Evolutionary conservation across 2,888 invertebrate species (phyloP), one percentile per base, ranked within the genome.

Genomic region (Myopa testacea): DNA sequence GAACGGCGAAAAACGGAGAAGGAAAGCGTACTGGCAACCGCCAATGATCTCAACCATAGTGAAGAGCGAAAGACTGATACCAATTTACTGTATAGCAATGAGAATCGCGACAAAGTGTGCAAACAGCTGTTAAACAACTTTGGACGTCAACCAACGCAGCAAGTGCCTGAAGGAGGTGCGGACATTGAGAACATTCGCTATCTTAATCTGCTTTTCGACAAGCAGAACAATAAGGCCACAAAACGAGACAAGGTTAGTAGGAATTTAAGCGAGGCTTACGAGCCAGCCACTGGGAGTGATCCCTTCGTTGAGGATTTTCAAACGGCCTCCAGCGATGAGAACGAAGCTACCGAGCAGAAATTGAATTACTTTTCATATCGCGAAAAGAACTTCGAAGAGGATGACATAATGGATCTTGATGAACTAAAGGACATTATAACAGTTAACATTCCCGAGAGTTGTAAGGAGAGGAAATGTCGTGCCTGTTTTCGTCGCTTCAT

Each of bases 371-470:
- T 88, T 75, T 87, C 87, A 52, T 89, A 89, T 78, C 87, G 81
- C 45, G 89, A 89, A 72, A 89, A 86, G 19, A 88, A 87, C 63
- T 89, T 89, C 69, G 86, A 88, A 72, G 89, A 89, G 67, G 89
- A 89, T 76, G 89, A 89, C 81, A 86, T 88, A 34, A 88, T 88
- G 85, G 86, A 87, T 62, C 81, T 87, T 78, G 87, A 86, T 3
- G 85, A 86, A 71, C 75, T 88, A 0, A 85, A 86, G 7, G 86
- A 87, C 71, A 83, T 85, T n/a, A 86, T 89, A n/a, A 87, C 86
- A 60, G 86, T 89, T 0, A 88, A 86, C 58, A 87, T 88, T 78
- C 88, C 89, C 0, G 86, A 88, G 50, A 86, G 86, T 26, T 87
- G 88, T 81, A 89, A 88, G 79, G 89, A 89, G 67, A 87, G 88